Percentiles rank a stretch among this genome's conserved stretches.
phyloP scores from a whole-genome alignment of 2,888 invertebrate genomes.

The Lasioglossum leucozonium region DNA sequence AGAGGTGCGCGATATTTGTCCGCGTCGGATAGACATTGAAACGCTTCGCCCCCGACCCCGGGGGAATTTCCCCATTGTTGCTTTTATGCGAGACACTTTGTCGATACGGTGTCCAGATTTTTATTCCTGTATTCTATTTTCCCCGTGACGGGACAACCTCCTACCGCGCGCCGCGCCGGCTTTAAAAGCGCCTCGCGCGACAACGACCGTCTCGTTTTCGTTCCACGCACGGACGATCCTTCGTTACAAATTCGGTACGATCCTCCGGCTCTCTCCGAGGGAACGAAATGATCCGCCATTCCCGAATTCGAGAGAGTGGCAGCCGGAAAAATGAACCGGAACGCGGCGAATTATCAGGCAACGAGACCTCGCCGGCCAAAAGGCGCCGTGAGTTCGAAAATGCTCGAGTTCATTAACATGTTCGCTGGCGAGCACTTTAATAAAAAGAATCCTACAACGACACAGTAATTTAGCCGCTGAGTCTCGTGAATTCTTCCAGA shows the following conservation, averaged over 20 bases:
- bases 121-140: slow-evolving; percentile 8
- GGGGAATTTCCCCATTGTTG: slow-evolving; percentile 37
- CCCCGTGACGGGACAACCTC: not conserved
- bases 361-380: not conserved
- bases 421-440: no score
- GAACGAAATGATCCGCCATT: not conserved
- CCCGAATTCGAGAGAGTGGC: not conserved
- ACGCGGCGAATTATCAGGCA: not conserved
- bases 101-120: slow-evolving; percentile 17
- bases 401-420: not conserved
- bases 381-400: not conserved
- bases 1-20: slow-evolving; percentile 49
- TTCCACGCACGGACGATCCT: not conserved
- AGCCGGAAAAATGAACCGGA: not conserved
- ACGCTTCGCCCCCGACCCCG: slow-evolving; percentile 17
- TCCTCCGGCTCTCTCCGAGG: not conserved
- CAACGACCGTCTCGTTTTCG: not conserved
- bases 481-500: no score
- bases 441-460: no score
- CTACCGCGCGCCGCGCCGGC: not conserved
- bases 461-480: no score
- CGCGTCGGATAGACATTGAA: slow-evolving; percentile 41
- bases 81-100: slow-evolving; percentile 20
- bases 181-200: slow-evolving; percentile 6
- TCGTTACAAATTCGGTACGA: not conserved